These are phyloP conservation scores for Drosophila erecta DNA, from an alignment of 1,140 invertebrate genomes.

Conservation along the genomic window DNA sequence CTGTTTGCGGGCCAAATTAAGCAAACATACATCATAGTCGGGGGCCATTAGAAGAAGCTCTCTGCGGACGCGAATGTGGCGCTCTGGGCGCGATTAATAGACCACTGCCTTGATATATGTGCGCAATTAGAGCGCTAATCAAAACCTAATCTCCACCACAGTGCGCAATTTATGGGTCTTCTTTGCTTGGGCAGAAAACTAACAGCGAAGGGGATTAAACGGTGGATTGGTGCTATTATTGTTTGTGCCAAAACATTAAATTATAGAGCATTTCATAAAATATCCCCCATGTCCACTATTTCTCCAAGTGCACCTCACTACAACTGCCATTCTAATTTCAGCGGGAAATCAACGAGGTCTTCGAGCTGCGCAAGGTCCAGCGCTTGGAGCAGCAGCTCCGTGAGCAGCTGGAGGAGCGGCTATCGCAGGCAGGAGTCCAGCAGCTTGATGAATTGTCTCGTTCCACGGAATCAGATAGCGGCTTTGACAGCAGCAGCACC, in stretches of 20 bases:
- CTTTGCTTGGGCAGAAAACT: not conserved
- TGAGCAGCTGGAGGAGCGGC: slow-evolving; percentile 47
- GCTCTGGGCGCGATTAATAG: slow-evolving; percentile 60
- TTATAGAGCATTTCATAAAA: too few relatives aligned
- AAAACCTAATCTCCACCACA: slow-evolving; percentile 59
- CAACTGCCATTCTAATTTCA: slow-evolving; percentile 77
- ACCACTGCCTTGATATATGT: slow-evolving; percentile 68
- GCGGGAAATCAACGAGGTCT: slow-evolving; percentile 84
- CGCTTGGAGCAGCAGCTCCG: slow-evolving; percentile 65
- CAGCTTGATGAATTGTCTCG: slow-evolving; percentile 81
- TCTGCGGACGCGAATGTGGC: slow-evolving; percentile 16
- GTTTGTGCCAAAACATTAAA: too few relatives aligned
- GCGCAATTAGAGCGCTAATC: slow-evolving; percentile 72
- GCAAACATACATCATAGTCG: slow-evolving; percentile 73
- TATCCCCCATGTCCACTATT: not conserved
- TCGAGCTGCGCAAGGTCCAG: slow-evolving; percentile 76
- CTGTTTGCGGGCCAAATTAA: slow-evolving; percentile 61
- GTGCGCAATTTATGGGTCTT: slow-evolving; percentile 52
- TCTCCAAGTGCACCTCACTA: slow-evolving; percentile 26
- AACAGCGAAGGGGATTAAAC: not conserved
- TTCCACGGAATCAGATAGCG: slow-evolving; percentile 82
- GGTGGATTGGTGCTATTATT: too few relatives aligned
- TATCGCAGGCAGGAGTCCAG: slow-evolving; percentile 39
- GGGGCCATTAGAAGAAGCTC: slow-evolving; percentile 59
- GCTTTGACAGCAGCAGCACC: slow-evolving; percentile 80